Conservation (phyloP, 2,113 vertebrate species). For the Narcine bancroftii region DNA sequence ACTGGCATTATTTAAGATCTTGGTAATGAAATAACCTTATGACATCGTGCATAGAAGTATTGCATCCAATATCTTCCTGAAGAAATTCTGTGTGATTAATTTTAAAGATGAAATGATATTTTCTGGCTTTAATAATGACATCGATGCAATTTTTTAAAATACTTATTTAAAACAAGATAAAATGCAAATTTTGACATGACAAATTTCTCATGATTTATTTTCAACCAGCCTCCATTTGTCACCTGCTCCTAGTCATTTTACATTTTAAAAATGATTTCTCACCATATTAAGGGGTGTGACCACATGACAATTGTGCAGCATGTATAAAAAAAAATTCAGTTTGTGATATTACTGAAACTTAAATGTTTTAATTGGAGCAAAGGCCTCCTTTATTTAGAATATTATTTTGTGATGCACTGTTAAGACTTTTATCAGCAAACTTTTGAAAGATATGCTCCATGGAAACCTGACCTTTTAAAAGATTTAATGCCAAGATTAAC, state of each 20-base stretch:
- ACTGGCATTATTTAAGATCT: neutral
- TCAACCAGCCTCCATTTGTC: neutral
- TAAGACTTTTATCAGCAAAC: neutral
- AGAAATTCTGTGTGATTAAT: neutral
- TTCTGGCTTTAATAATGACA: neutral
- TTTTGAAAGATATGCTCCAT: neutral
- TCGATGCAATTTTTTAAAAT: neutral
- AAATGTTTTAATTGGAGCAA: neutral
- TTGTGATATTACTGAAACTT: neutral
- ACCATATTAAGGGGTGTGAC: neutral
- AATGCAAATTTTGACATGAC: neutral
- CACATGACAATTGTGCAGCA: neutral
- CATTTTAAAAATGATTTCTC: neutral
- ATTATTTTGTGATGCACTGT: neutral
- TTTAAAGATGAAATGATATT: constrained; percentile 8
- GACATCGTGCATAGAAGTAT: neutral
- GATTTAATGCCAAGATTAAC: neutral
- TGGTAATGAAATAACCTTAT: neutral
- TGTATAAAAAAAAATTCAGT: neutral
- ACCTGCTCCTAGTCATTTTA: neutral
- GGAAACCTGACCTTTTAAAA: neutral
- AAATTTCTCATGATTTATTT: constrained; percentile 10
- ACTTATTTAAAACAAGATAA: neutral
- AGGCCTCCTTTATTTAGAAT: neutral
- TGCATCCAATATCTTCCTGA: neutral